Evolutionary conservation across 2,113 vertebrate genomes (phyloP), one percentile per base, ranked within the genome.

Genomic region (Micromys minutus): DNA sequence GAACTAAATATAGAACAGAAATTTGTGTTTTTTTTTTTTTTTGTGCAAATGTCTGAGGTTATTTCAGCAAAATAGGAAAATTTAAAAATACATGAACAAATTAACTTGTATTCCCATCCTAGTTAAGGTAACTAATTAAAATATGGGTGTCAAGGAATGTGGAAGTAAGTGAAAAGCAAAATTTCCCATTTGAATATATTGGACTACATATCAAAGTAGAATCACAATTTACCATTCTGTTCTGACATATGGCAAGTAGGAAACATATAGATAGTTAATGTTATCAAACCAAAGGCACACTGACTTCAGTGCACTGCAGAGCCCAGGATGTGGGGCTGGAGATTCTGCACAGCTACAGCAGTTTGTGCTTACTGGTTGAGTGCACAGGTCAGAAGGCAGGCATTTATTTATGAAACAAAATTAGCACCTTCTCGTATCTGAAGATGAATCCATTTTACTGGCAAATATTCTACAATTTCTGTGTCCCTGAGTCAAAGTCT

Each of bases 131-230:
- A 45, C 29, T 75, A 42, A 87, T 93, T 95, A 85, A 94, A 89
- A 83, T 77, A 96, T 65, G 93, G 92, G 36, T 96, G 95, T 95
- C 45, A 61, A 34, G 85, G 22, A 45, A 52, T 89, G 63, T 2
- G 17, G 26, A 96, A 92, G 96, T 89, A 97, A 86, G 89, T 89
- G 8, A 87, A 96, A 97, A 86, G 10, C 4, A 10, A 90, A 72
- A 97, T 95, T 94, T 72, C 55, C 50, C 34, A 59, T 21, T 96
- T 96, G 65, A 86, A 69, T 42, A 96, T 95, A 95, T 97, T 93
- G 96, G 47, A 61, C 0, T 95, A 87, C 91, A 94, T 74, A 22
- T 29, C 69, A 94, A 94, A 92, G 22, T 1, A 50, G 21, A 50
- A n/a, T 61, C 36, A 94, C 13, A 47, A 67, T 39, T 85, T 94